phyloP scores from a whole-genome alignment of 2,113 vertebrate genomes.

The Tachysurus vachellii region DNA sequence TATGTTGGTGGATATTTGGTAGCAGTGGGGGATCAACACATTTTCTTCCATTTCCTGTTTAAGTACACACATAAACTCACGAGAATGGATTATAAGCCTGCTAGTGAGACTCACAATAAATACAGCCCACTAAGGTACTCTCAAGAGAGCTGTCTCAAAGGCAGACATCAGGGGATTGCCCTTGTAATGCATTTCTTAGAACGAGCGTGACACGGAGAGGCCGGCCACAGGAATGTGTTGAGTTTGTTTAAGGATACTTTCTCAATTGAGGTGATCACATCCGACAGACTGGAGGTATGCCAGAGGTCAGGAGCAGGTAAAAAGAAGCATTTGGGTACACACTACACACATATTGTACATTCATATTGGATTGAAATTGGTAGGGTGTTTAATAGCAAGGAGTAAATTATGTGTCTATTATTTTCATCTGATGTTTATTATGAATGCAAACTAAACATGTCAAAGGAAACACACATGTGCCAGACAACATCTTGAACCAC shows the following conservation, averaged over 20 bases:
- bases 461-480: not conserved
- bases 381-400: not conserved
- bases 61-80: slow-evolving; percentile 48
- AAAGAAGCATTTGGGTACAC: not conserved
- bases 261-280: slow-evolving; percentile 29
- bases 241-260: slow-evolving; percentile 43
- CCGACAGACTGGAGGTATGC: slow-evolving; percentile 9
- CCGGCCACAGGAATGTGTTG: slow-evolving; percentile 48
- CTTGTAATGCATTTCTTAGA: slow-evolving; percentile 54
- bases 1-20: not conserved
- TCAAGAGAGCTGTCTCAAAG: slow-evolving; percentile 30
- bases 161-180: slow-evolving; percentile 44
- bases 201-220: slow-evolving; percentile 49
- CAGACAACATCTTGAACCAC: not conserved
- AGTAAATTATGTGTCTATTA: not conserved
- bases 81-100: slow-evolving; percentile 59
- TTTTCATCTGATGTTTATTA: not conserved
- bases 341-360: not conserved
- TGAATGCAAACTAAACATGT: not conserved
- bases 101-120: slow-evolving; percentile 53
- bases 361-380: not conserved
- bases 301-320: slow-evolving; percentile 27
- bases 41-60: not conserved
- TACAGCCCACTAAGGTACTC: slow-evolving; percentile 14
- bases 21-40: not conserved